These are phyloP conservation scores for Listronotus oregonensis DNA, from an alignment of 1,140 invertebrate genomes.

Conservation along the genomic window DNA sequence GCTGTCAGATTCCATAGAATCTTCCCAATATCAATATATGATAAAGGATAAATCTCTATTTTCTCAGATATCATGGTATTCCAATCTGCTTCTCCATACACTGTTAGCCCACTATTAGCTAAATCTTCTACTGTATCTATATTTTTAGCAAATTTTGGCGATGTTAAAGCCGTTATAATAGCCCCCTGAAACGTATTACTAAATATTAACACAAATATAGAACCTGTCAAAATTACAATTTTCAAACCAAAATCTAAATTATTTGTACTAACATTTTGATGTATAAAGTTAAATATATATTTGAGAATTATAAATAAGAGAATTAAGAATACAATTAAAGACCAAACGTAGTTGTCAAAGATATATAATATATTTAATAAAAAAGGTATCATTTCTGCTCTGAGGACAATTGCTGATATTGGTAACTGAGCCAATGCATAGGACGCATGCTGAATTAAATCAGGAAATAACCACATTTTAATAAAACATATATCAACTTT, in stretches of 20 bases:
- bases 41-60: constrained; percentile 3
- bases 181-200: constrained; percentile 21
- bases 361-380: constrained; percentile 8
- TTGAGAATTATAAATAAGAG: background rate
- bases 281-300: background rate
- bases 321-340: constrained; percentile 8
- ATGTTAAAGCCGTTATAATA: constrained; percentile 20
- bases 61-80: background rate
- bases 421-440: background rate
- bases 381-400: constrained; percentile 6
- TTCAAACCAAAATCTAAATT: background rate
- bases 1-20: background rate
- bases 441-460: constrained; percentile 3
- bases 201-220: constrained; percentile 6
- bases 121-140: constrained; percentile 23
- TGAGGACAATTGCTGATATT: constrained; percentile 7
- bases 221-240: constrained; percentile 3
- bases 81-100: constrained; percentile 23
- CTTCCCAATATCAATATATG: constrained; percentile 9
- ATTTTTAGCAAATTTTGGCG: constrained; percentile 19
- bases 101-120: background rate
- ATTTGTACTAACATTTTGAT: background rate
- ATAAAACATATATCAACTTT: constrained; percentile 14
- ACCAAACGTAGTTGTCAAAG: constrained; percentile 20
- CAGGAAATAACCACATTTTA: background rate